A percentile compares a stretch with the other conserved stretches of the same genome.
Conservation (phyloP, 1,140 invertebrate genomes). For the Rhizoglyphus robini region DNA sequence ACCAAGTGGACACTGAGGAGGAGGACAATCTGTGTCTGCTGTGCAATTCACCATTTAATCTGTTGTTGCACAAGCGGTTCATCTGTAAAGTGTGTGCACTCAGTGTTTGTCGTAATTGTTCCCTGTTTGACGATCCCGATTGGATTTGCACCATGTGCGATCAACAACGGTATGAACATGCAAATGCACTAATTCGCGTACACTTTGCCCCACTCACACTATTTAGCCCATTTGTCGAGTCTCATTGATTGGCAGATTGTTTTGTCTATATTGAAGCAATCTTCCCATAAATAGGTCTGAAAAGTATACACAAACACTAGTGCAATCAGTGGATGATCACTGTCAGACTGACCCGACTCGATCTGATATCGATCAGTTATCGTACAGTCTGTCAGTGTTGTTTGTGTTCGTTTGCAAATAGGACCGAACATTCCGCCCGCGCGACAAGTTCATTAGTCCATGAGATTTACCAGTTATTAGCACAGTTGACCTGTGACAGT, state of each 20-base stretch:
- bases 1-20: not conserved
- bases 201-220: not conserved
- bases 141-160: conserved; percentile 9
- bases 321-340: too few relatives aligned
- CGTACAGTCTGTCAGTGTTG: too few relatives aligned
- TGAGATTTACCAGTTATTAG: too few relatives aligned
- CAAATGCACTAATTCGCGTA: not conserved
- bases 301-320: not conserved
- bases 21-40: not conserved
- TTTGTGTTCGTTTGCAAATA: too few relatives aligned
- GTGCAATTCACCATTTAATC: conserved; percentile 6
- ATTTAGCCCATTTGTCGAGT: not conserved
- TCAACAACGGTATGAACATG: conserved; percentile 2
- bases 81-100: conserved; percentile 4
- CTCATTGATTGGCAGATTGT: not conserved
- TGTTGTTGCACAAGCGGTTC: not conserved
- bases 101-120: conserved; percentile 9
- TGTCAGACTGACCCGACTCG: too few relatives aligned
- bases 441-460: too few relatives aligned
- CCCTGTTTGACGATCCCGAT: not conserved
- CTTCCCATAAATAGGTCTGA: too few relatives aligned
- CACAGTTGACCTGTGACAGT: too few relatives aligned
- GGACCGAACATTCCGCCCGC: too few relatives aligned
- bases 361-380: too few relatives aligned
- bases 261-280: too few relatives aligned